A percentile compares a stretch with the other conserved stretches of the same genome.
phyloP scores from a whole-genome alignment of 2,888 invertebrate species.

The Argyresthia albistria region DNA sequence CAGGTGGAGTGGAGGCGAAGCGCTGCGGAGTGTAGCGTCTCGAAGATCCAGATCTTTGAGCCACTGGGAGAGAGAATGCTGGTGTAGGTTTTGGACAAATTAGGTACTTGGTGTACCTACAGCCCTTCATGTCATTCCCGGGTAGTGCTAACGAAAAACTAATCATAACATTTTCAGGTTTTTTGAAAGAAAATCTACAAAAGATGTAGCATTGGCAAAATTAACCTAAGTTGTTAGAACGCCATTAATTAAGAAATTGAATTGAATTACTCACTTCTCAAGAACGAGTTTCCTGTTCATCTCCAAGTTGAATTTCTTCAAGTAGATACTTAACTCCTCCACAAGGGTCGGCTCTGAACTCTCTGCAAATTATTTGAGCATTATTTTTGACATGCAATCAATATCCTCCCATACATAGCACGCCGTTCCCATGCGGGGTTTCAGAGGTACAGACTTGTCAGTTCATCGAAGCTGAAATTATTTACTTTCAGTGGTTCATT shows the following conservation, averaged over 20 bases:
- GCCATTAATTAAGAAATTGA: too few relatives aligned
- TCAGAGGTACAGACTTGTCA: too few relatives aligned
- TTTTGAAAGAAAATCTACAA: too few relatives aligned
- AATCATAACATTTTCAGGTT: too few relatives aligned
- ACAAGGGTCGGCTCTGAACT: slow-evolving; percentile 25
- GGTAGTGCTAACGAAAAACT: too few relatives aligned
- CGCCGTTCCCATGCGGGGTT: too few relatives aligned
- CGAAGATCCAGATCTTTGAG: slow-evolving; percentile 50
- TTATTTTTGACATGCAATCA: background rate
- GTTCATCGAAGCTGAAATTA: too few relatives aligned
- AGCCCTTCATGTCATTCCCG: too few relatives aligned
- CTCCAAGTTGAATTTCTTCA: slow-evolving; percentile 48
- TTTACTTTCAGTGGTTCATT: too few relatives aligned
- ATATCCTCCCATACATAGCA: background rate
- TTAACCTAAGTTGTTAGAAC: too few relatives aligned
- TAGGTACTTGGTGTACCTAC: background rate
- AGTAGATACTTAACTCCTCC: slow-evolving; percentile 44
- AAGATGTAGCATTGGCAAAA: too few relatives aligned
- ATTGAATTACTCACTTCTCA: slow-evolving; percentile 32
- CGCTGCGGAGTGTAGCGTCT: slow-evolving; percentile 27
- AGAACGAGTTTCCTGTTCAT: slow-evolving; percentile 51
- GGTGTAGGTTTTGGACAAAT: background rate
- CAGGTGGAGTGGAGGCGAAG: slow-evolving; percentile 21
- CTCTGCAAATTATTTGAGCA: background rate
- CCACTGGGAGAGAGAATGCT: slow-evolving; percentile 28